A percentile compares a stretch with the other conserved stretches of the same genome.
Evolutionary conservation across 2,888 invertebrate genomes (phyloP).

Genomic region (Tetheella fluctuosa): DNA sequence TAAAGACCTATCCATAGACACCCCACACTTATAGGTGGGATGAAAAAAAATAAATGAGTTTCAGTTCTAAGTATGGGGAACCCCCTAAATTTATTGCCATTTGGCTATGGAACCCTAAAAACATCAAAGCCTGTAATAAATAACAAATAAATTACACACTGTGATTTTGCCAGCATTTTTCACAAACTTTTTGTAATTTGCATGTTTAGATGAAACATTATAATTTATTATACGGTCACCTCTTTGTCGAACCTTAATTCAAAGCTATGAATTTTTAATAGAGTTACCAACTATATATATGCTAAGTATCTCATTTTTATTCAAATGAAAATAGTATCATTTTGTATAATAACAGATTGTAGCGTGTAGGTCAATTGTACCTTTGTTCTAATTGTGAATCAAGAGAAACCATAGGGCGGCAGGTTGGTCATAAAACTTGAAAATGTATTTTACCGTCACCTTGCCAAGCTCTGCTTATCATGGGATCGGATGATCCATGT

Average conservation of each 20-base stretch:
- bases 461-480: too few species aligned
- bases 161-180: background rate
- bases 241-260: slow-evolving; percentile 14
- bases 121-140: too few species aligned
- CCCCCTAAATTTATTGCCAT: too few species aligned
- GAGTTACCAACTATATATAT: slow-evolving; percentile 42
- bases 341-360: slow-evolving; percentile 44
- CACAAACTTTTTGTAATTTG: background rate
- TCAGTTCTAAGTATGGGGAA: too few species aligned
- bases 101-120: too few species aligned
- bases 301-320: slow-evolving; percentile 60
- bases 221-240: slow-evolving; percentile 5
- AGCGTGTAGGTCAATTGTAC: slow-evolving; percentile 23
- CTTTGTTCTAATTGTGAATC: background rate
- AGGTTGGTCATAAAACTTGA: background rate
- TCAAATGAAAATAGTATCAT: slow-evolving; percentile 51
- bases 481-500: too few species aligned
- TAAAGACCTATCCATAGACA: too few species aligned
- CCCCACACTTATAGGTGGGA: too few species aligned
- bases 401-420: too few species aligned
- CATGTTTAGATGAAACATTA: background rate
- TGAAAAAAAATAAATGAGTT: too few species aligned
- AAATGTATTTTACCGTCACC: too few species aligned
- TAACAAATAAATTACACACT: too few species aligned
- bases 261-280: slow-evolving; percentile 60